A percentile compares a stretch with the other conserved stretches of the same genome.
Evolutionary conservation across 2,797 vertebrate species (phyloP).

Genomic region (Sebastes steindachneri): DNA sequence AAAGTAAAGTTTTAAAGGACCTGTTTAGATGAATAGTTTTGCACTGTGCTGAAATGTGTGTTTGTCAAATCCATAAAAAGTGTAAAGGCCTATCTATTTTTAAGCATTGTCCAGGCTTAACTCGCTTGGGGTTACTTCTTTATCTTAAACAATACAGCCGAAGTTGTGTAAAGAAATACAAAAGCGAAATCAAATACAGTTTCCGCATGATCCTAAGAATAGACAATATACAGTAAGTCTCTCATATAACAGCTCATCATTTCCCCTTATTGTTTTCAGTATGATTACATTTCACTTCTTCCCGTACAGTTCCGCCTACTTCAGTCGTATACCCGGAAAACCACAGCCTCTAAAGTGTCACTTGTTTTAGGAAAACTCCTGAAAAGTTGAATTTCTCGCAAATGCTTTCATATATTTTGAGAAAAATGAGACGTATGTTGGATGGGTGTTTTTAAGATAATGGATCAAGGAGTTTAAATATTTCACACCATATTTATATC

Average conservation of each 20-base stretch:
- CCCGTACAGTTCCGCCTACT: background rate
- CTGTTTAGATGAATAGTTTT: background rate
- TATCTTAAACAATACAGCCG: background rate
- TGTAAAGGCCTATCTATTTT: background rate
- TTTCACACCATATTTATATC: slow-evolving; percentile 60
- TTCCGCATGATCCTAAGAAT: background rate
- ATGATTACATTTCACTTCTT: background rate
- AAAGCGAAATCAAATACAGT: background rate
- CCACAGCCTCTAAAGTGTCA: background rate
- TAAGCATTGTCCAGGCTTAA: background rate
- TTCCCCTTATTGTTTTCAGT: background rate
- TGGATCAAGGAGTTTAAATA: slow-evolving; percentile 37
- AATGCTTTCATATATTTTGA: background rate
- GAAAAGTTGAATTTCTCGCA: background rate
- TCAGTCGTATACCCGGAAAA: background rate
- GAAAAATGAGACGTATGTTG: background rate
- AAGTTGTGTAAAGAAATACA: background rate
- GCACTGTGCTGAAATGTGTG: background rate
- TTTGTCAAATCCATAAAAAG: background rate
- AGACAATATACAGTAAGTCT: background rate
- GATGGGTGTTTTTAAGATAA: slow-evolving; percentile 31
- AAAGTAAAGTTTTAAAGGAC: background rate
- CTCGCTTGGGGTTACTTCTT: background rate
- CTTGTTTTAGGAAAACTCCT: slow-evolving; percentile 9
- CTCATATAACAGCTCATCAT: background rate